Conservation (phyloP, 2,888 invertebrate species). For the Apodemia zela region DNA sequence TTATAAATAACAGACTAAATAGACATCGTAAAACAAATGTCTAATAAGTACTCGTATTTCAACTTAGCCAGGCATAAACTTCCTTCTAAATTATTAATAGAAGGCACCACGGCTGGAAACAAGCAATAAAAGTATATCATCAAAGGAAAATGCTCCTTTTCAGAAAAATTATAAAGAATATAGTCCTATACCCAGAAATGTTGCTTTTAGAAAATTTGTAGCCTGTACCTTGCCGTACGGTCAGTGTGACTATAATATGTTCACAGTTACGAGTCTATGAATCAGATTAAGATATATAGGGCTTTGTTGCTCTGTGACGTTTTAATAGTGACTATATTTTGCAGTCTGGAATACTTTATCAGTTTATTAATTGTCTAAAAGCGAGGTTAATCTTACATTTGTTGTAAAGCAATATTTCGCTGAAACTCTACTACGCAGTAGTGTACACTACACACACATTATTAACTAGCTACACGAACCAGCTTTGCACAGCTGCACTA, state of each 20-base stretch:
- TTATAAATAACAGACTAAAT: neutral
- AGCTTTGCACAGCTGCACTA: too few species aligned
- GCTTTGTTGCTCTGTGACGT: constrained; percentile 34
- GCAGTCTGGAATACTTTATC: constrained; percentile 53
- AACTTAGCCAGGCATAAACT: constrained; percentile 6
- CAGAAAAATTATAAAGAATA: neutral
- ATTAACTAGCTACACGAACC: too few species aligned
- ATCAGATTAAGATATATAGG: constrained; percentile 31
- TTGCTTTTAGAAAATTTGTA: constrained; percentile 17
- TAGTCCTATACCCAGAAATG: neutral
- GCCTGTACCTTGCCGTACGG: constrained; percentile 17
- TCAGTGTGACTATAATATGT: constrained; percentile 9
- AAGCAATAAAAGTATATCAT: neutral
- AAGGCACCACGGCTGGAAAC: neutral
- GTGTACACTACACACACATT: too few species aligned
- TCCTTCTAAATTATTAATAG: constrained; percentile 4
- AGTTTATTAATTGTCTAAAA: constrained; percentile 38
- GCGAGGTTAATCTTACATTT: too few species aligned
- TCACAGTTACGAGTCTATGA: constrained; percentile 32
- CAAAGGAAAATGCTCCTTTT: constrained; percentile 1
- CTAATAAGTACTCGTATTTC: constrained; percentile 11
- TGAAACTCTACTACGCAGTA: too few species aligned
- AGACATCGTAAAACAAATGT: constrained; percentile 3
- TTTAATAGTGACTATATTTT: constrained; percentile 51
- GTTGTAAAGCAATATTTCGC: too few species aligned